Conservation (phyloP, 2,797 vertebrate species). For the Macropus fuliginosus region DNA sequence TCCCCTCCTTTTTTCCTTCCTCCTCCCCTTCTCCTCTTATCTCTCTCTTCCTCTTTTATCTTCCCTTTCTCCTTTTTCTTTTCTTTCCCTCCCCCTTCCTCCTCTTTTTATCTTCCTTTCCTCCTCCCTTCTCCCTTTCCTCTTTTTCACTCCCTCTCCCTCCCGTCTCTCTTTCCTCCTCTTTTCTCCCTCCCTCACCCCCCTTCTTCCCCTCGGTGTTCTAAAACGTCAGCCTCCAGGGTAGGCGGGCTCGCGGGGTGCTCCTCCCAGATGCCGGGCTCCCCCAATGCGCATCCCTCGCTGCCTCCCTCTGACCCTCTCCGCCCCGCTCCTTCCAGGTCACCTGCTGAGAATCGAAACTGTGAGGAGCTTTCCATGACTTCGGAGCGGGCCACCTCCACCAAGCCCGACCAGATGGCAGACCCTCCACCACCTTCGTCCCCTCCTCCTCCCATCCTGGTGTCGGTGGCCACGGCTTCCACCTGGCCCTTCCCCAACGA, state of each 20-base stretch:
- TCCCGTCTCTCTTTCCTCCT: neutral
- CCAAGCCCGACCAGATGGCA: neutral
- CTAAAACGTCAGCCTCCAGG: neutral
- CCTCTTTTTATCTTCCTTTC: too few relatives aligned
- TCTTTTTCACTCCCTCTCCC: neutral
- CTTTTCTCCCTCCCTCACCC: neutral
- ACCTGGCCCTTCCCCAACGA: neutral
- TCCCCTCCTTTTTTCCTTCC: too few relatives aligned
- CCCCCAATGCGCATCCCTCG: neutral
- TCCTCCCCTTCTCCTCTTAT: too few relatives aligned
- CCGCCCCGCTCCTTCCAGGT: neutral
- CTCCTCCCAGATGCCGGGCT: neutral
- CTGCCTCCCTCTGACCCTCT: neutral
- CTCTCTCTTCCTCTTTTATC: neutral
- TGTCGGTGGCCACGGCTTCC: neutral
- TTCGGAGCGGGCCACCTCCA: neutral
- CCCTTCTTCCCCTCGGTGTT: neutral
- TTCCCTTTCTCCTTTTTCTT: neutral
- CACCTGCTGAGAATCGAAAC: neutral
- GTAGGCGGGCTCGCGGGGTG: neutral
- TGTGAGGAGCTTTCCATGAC: neutral
- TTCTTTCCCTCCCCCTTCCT: neutral
- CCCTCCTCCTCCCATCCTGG: neutral
- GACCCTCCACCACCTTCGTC: neutral
- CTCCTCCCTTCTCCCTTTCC: neutral